A percentile compares a stretch with the other conserved stretches of the same genome.
Conservation (phyloP, 2,797 vertebrate species). For the Carduelis carduelis region DNA sequence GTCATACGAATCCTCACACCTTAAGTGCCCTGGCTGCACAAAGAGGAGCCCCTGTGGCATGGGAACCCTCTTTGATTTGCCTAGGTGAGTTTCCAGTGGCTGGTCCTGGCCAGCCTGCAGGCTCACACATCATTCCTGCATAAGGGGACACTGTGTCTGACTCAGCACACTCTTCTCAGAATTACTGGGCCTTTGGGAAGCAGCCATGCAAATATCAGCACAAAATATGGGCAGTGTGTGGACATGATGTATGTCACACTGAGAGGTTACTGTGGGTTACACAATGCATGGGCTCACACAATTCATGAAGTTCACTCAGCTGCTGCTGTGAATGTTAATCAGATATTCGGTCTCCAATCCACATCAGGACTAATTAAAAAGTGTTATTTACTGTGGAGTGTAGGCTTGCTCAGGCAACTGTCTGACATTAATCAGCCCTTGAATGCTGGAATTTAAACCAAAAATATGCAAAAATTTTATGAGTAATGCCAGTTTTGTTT, state of each 20-base stretch:
- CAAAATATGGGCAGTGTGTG: not conserved
- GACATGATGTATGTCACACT: not conserved
- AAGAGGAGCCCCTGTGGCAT: not conserved
- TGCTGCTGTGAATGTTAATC: not conserved
- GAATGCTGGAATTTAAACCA: not conserved
- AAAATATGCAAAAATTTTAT: not conserved
- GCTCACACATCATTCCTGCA: not conserved
- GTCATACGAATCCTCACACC: not conserved
- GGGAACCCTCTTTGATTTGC: not conserved
- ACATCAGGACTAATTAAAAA: constrained; percentile 9
- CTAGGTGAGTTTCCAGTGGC: not conserved
- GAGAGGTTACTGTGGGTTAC: not conserved
- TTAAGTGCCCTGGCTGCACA: not conserved
- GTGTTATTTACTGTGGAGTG: not conserved
- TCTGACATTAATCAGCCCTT: not conserved
- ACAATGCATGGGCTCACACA: not conserved
- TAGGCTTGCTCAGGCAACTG: constrained; percentile 7
- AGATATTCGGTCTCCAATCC: not conserved
- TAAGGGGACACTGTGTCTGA: not conserved
- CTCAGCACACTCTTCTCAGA: not conserved
- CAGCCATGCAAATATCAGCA: not conserved
- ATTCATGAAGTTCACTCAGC: not conserved
- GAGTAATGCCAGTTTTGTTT: constrained; percentile 3
- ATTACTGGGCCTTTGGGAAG: not conserved
- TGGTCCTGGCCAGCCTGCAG: not conserved